These are phyloP conservation scores for Threskiornis aethiopicus DNA, from an alignment of 2,797 vertebrate genomes.

Conservation along the genomic window DNA sequence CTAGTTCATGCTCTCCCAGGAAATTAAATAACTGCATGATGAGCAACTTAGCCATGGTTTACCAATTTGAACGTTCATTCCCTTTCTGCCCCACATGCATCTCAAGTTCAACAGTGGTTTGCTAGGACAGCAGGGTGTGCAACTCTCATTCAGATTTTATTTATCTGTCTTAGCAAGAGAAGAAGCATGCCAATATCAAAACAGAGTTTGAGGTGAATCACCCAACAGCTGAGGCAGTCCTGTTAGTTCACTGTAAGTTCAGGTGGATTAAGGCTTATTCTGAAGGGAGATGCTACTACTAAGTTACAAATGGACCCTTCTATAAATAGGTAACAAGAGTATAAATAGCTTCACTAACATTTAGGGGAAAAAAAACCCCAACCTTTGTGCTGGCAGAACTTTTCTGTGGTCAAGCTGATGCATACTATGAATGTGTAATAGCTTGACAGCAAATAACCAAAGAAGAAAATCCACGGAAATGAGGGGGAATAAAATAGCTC, in stretches of 20 bases:
- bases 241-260: neutral
- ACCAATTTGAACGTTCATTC: neutral
- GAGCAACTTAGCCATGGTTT: neutral
- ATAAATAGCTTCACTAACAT: neutral
- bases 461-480: neutral
- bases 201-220: neutral
- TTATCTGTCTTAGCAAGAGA: neutral
- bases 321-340: neutral
- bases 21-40: neutral
- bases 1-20: neutral
- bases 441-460: neutral
- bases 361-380: fast-evolving
- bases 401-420: neutral
- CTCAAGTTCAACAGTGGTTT: neutral
- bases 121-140: neutral
- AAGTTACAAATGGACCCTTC: neutral
- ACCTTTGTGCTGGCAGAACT: neutral
- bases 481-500: neutral
- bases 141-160: neutral
- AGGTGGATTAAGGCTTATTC: neutral
- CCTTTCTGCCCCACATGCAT: neutral
- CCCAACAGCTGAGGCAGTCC: neutral
- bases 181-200: neutral
- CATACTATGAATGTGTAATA: neutral
- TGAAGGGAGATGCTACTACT: neutral